Base-by-base conservation (phyloP, 2,888 invertebrate genomes). In the Phlogophora meticulosa region DNA sequence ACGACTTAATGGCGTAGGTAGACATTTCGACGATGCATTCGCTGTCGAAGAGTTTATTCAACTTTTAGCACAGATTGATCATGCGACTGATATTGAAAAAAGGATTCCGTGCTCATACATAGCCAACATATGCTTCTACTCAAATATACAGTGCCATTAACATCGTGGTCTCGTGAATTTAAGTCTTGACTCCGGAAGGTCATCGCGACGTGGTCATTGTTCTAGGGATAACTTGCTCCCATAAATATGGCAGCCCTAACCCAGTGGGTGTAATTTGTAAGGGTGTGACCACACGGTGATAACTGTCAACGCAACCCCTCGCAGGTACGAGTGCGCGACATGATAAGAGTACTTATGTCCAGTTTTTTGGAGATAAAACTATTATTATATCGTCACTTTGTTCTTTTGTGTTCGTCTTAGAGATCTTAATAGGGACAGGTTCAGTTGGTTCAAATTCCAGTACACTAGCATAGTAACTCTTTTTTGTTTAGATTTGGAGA, bases 231-330 rank as follows among this genome's bases (percentile, higher is more conserved):
- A 66, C 43, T 49, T 63, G 67, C 55, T 42, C 56, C 58, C 71
- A 72, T 81, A 81, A 81, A 78, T 73, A 69, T 59, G 62, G 61
- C 60, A 51, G 51, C 55, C 22, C 11, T 4, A 71, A 48, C 61
- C 68, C 57, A 28, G 36, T 51, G 69, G 66, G 68, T 62, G 66
- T 72, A 67, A 81, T 81, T 81, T 82, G 82, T 82, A 68, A 75
- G 74, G 80, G 80, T 64, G 75, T 67, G 72, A 67, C 72, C 73
- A 70, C 67, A 69, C 63, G 56, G 61, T 56, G 69, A 72, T 78
- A 70, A 67, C 72, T 72, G 74, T 56, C 62, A 48, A 24, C 58
- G n/a, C 46, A 42, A 57, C 59, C 78, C 65, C 52, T 67, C 57
- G 63, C 77, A 80, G 80, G 76, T 79, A 81, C 49, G 46, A 55